These are phyloP conservation scores for Aricia artaxerxes DNA, from an alignment of 2,888 invertebrate genomes.

Conservation along the genomic window DNA sequence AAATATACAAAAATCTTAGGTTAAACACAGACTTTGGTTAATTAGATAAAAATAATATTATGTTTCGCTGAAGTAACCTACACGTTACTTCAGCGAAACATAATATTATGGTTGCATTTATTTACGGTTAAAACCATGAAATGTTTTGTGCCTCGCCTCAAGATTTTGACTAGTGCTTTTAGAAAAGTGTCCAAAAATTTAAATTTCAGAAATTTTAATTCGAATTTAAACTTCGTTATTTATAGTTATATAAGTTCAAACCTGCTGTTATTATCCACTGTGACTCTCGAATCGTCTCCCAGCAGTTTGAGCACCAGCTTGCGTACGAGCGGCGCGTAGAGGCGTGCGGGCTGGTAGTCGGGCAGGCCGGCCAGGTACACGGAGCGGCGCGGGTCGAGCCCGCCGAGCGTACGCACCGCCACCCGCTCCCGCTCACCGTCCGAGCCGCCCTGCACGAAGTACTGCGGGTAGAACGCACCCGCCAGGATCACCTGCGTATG, in stretches of 20 bases:
- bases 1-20: conserved; percentile 46
- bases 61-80: too few relatives aligned
- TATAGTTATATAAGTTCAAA: conserved; percentile 42
- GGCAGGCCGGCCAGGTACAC: conserved; percentile 80
- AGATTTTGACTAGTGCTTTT: too few relatives aligned
- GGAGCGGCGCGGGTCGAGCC: conserved; percentile 88
- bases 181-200: too few relatives aligned
- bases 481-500: conserved; percentile 84
- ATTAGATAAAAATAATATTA: too few relatives aligned
- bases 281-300: conserved; percentile 74
- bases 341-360: conserved; percentile 82
- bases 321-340: conserved; percentile 83
- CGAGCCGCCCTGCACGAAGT: conserved; percentile 82
- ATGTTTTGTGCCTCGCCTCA: too few relatives aligned
- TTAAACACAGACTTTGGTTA: background rate
- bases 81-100: too few relatives aligned
- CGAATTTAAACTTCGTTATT: too few relatives aligned
- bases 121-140: too few relatives aligned
- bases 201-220: too few relatives aligned
- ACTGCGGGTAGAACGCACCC: conserved; percentile 97
- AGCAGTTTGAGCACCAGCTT: conserved; percentile 74
- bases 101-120: too few relatives aligned
- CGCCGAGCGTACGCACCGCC: conserved; percentile 84
- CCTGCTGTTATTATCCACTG: conserved; percentile 76
- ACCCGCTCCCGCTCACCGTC: conserved; percentile 83